Evolutionary conservation across 2,888 invertebrate genomes (phyloP).

Genomic region (Aporophyla nigra): DNA sequence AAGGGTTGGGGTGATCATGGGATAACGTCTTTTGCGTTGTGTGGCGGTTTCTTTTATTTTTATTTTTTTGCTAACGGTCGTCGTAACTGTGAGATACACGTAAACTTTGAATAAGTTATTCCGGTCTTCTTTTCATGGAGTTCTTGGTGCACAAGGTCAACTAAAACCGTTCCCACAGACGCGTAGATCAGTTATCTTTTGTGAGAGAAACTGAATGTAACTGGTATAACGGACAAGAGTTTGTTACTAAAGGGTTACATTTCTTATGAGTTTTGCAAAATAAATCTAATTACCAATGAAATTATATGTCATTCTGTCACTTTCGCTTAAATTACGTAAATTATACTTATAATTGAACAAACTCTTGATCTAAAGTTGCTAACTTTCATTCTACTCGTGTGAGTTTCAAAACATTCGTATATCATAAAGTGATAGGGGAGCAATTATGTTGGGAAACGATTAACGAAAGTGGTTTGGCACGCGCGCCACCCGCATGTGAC

Average conservation of each 20-base stretch:
- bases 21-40: constrained; percentile 62
- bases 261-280: background rate
- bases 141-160: constrained; percentile 8
- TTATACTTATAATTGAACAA: constrained; percentile 20
- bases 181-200: constrained; percentile 9
- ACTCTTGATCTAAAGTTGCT: constrained; percentile 29
- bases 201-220: background rate
- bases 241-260: background rate
- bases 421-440: constrained; percentile 76
- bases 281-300: constrained; percentile 3
- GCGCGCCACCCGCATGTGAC: constrained; percentile 83
- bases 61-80: constrained; percentile 51
- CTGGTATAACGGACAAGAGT: constrained; percentile 6
- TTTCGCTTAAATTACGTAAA: constrained; percentile 3
- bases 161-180: constrained; percentile 20
- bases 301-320: background rate
- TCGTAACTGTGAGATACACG: constrained; percentile 42
- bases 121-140: constrained; percentile 24
- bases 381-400: constrained; percentile 44
- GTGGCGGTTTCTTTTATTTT: constrained; percentile 48
- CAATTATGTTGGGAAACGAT: constrained; percentile 81
- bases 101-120: constrained; percentile 45
- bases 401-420: constrained; percentile 54
- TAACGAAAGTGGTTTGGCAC: constrained; percentile 84
- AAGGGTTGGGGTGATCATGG: constrained; percentile 67